These are phyloP conservation scores for Helleia helle DNA, from an alignment of 2,888 invertebrate genomes.

Conservation along the genomic window DNA sequence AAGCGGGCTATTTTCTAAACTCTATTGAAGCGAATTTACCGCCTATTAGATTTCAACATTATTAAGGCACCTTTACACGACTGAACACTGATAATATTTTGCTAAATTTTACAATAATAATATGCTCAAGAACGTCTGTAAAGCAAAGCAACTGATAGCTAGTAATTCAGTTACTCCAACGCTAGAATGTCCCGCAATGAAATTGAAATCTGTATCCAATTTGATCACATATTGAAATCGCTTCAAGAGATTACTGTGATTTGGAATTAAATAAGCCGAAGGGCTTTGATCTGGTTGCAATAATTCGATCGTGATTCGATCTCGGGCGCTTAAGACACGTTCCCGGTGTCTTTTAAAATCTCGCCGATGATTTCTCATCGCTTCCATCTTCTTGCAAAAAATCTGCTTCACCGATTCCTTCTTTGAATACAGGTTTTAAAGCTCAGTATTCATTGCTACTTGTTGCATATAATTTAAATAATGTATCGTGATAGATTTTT, in stretches of 20 bases:
- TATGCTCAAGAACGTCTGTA: too few species aligned
- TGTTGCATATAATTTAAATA: background rate
- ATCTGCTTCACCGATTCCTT: background rate
- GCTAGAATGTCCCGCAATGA: too few species aligned
- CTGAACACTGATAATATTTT: too few species aligned
- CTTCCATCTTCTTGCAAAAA: background rate
- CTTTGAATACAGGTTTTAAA: background rate
- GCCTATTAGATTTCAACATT: too few species aligned
- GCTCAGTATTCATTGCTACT: background rate
- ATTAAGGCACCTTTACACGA: too few species aligned
- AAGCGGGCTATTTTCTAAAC: too few species aligned
- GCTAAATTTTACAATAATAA: too few species aligned
- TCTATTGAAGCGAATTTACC: too few species aligned
- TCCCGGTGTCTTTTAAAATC: slow-evolving; percentile 21
- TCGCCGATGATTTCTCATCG: slow-evolving; percentile 13
- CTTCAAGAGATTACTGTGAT: background rate
- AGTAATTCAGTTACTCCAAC: too few species aligned
- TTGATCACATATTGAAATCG: background rate
- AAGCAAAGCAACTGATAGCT: too few species aligned
- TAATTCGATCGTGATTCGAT: slow-evolving; percentile 23
- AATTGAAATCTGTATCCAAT: too few species aligned
- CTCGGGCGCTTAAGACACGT: slow-evolving; percentile 18
- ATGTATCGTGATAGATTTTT: background rate
- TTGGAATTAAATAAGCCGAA: slow-evolving; percentile 6
- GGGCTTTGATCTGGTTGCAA: slow-evolving; percentile 21